Evolutionary conservation across 2,888 invertebrate species (phyloP), one percentile per base, ranked within the genome.

Genomic region (Drosophila seclusa): DNA sequence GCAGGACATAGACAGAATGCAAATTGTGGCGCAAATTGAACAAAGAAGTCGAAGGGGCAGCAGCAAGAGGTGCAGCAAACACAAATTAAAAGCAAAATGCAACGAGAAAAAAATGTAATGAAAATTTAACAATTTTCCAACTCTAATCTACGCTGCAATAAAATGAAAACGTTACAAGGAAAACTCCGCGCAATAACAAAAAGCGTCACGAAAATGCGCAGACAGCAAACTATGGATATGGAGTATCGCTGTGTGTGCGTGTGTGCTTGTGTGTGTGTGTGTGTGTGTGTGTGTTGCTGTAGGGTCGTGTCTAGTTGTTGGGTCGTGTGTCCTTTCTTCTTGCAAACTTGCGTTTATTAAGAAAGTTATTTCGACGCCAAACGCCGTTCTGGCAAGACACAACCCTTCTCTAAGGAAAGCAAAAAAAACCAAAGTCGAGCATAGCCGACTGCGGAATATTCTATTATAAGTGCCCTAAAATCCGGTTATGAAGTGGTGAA

Each of bases 81-180:
- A 68, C 74, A 75, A 69, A 79, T 62, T 71, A 73, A 72, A 82
- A 73, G 50, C 60, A 68, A 70, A 57, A 58, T 24, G 59, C 57
- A 50, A 73, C 73, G 71, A 62, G 68, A 73, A 82, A 65, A 73
- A 68, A 48, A 76, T 73, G 69, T 76, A 82, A 87, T 74, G 74
- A 79, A 87, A 89, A 79, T 87, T 87, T 86, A 87, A 86, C 89
- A 89, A 89, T 85, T 89, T 82, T 77, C 79, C 84, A 87, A 86
- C 89, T 86, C 89, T 86, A 89, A 86, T 86, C 85, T 89, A 82
- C 82, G 68, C 74, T 55, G 89, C 87, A 87, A 85, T 85, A 88
- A 85, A 85, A 85, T 79, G 84, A 81, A 88, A 85, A 79, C 75
- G 89, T 78, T 88, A 87, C 87, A 86, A 88, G 78, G 76, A 68